phyloP scores from a whole-genome alignment of 2,797 vertebrate genomes.

The Ctenopoma kingsleyae region DNA sequence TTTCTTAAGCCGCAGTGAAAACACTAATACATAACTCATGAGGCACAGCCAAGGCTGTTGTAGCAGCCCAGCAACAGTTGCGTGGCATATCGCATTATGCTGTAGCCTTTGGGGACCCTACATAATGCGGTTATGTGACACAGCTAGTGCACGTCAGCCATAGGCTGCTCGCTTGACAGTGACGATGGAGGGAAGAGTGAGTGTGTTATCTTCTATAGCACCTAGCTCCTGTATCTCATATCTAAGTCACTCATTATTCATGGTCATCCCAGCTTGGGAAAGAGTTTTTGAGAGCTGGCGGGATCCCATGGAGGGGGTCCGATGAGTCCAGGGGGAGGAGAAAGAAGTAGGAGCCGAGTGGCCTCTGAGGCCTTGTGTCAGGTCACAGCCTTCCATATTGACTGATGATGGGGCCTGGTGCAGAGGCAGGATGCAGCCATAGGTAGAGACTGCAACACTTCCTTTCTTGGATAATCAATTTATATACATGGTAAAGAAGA shows the following conservation, averaged over 20 bases:
- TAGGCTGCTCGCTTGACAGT: slow-evolving; percentile 60
- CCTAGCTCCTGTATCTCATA: slow-evolving; percentile 41
- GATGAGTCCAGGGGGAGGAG: not conserved
- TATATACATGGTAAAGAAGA: slow-evolving; percentile 33
- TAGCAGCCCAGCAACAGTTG: slow-evolving; percentile 56
- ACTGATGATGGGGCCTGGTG: slow-evolving; percentile 57
- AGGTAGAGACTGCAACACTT: slow-evolving; percentile 40
- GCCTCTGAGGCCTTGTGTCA: slow-evolving; percentile 44
- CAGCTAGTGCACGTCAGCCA: slow-evolving; percentile 73
- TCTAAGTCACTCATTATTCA: slow-evolving; percentile 57
- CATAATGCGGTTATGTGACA: slow-evolving; percentile 81
- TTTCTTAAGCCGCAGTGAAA: slow-evolving; percentile 53
- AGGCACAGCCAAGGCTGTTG: slow-evolving; percentile 52
- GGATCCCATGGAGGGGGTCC: slow-evolving; percentile 14
- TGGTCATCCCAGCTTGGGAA: slow-evolving; percentile 44
- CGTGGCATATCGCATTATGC: slow-evolving; percentile 68
- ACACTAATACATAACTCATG: slow-evolving; percentile 74
- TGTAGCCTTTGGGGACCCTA: slow-evolving; percentile 72
- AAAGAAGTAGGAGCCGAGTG: slow-evolving; percentile 14
- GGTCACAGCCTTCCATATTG: slow-evolving; percentile 52
- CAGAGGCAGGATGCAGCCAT: slow-evolving; percentile 38
- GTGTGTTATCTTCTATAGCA: slow-evolving; percentile 40
- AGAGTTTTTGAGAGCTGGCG: slow-evolving; percentile 28
- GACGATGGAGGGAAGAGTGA: slow-evolving; percentile 26
- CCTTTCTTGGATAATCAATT: slow-evolving; percentile 50